These are phyloP conservation scores for Araneus ventricosus DNA, from an alignment of 1,140 invertebrate species.

Conservation along the genomic window DNA sequence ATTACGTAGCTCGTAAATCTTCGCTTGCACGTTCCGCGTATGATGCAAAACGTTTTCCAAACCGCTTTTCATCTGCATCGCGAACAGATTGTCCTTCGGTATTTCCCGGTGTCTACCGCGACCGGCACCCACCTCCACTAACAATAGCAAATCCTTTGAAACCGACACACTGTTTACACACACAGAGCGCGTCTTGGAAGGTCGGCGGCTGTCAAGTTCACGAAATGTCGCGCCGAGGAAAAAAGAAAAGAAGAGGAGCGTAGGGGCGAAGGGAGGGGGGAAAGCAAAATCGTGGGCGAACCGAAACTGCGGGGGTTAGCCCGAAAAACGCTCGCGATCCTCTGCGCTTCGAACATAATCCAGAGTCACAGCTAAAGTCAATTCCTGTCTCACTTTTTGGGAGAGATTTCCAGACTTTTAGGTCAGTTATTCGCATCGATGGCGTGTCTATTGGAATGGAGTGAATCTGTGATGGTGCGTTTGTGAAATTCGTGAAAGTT, in stretches of 20 bases:
- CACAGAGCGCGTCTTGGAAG: neutral
- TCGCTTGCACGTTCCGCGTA: too few relatives aligned
- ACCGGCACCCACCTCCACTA: neutral
- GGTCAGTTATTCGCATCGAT: neutral
- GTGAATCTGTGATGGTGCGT: neutral
- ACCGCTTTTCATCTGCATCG: too few relatives aligned
- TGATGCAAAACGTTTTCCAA: too few relatives aligned
- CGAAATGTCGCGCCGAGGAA: neutral
- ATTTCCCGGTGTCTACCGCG: neutral
- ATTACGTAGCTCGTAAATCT: too few relatives aligned
- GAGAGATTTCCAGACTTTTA: neutral
- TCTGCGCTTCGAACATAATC: constrained; percentile 37
- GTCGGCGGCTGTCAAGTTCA: neutral
- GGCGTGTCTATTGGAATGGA: neutral
- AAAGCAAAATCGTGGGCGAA: constrained; percentile 60
- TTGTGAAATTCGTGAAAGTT: neutral
- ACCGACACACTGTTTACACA: neutral
- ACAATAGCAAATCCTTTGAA: neutral
- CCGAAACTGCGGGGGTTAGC: constrained; percentile 66
- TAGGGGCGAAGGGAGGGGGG: neutral
- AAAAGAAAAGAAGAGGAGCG: neutral
- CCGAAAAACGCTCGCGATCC: neutral
- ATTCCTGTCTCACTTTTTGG: neutral
- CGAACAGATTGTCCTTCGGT: too few relatives aligned
- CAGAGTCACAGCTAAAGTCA: neutral